A percentile compares a stretch with the other conserved stretches of the same genome.
These are phyloP conservation scores for Folsomia candida DNA, from an alignment of 2,888 invertebrate species.

Conservation along the genomic window DNA sequence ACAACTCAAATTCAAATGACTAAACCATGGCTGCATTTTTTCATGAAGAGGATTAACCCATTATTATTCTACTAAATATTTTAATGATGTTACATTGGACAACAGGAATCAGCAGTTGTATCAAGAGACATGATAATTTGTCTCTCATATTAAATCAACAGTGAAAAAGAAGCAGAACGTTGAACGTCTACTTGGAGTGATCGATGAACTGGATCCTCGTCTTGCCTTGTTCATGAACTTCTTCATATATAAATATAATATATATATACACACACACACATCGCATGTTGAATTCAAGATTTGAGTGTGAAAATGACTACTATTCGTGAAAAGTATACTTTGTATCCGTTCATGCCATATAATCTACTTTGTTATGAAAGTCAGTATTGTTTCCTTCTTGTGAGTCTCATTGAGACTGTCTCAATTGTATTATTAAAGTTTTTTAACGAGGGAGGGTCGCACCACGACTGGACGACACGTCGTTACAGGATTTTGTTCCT, in stretches of 20 bases:
- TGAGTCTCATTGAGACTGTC: not conserved
- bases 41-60: too few relatives aligned
- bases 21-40: too few relatives aligned
- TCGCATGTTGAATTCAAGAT: not conserved
- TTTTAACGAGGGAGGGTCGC: too few relatives aligned
- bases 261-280: too few relatives aligned
- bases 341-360: not conserved
- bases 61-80: too few relatives aligned
- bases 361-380: not conserved
- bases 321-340: not conserved
- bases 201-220: conserved; percentile 16
- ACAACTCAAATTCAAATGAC: not conserved
- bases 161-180: too few relatives aligned
- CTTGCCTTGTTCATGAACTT: conserved; percentile 26
- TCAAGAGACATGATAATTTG: too few relatives aligned
- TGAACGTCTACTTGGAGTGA: too few relatives aligned
- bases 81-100: too few relatives aligned
- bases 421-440: not conserved
- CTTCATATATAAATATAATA: not conserved
- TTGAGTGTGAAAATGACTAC: not conserved
- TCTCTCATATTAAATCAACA: too few relatives aligned
- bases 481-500: too few relatives aligned
- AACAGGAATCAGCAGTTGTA: too few relatives aligned
- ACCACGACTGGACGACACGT: not conserved
- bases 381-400: conserved; percentile 8